Evolutionary conservation across 2,797 vertebrate species (phyloP).

Genomic region (Sebastes kiyomatsui): DNA sequence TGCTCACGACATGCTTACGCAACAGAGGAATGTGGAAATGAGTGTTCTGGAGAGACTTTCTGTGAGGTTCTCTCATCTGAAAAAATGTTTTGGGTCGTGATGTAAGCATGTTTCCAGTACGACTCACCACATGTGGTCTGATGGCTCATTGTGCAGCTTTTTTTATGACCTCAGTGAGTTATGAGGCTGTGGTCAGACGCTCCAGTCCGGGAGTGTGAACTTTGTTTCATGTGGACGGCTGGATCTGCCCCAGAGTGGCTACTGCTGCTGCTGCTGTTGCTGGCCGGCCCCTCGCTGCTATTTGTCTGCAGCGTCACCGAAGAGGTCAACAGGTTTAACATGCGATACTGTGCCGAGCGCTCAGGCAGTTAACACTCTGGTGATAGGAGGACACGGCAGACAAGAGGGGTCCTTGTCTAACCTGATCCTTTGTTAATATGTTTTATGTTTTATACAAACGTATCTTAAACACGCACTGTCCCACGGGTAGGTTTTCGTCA

Average conservation of each 20-base stretch:
- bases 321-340: slow-evolving; percentile 55
- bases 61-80: background rate
- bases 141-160: slow-evolving; percentile 34
- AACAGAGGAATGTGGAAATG: slow-evolving; percentile 43
- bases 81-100: slow-evolving; percentile 21
- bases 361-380: slow-evolving; percentile 28
- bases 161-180: slow-evolving; percentile 47
- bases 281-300: background rate
- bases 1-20: slow-evolving; percentile 29
- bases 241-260: slow-evolving; percentile 13
- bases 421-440: background rate
- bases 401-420: slow-evolving; percentile 33
- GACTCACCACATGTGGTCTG: background rate
- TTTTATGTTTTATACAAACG: background rate
- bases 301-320: slow-evolving; percentile 41
- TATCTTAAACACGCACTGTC: background rate
- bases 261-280: background rate
- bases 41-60: background rate
- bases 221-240: slow-evolving; percentile 43
- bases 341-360: slow-evolving; percentile 34
- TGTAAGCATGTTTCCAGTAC: slow-evolving; percentile 22
- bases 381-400: slow-evolving; percentile 24
- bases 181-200: slow-evolving; percentile 31
- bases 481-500: no score
- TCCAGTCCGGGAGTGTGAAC: slow-evolving; percentile 6